Evolutionary conservation across 2,113 vertebrate species (phyloP), one percentile per base, ranked within the genome.

Genomic region (Pterophyllum scalare): DNA sequence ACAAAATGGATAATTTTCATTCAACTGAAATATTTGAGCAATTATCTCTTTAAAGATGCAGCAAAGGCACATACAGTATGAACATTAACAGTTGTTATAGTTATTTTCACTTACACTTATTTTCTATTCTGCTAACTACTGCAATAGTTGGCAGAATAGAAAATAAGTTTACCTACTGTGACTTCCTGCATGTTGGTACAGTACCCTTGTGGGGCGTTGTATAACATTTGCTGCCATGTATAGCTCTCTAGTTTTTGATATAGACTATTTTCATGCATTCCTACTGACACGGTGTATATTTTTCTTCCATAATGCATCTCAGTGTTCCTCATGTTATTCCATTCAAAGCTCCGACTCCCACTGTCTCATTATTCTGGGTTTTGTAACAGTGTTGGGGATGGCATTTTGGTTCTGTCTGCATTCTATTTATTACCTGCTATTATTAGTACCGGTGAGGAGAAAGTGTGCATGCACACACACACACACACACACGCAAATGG

Each of bases 351-450:
- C 61, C 6, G 31, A 67, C 76, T 83, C 81, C 88, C 72, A 82
- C 85, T 79, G 84, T 85, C 82, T 88, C 75, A 64, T 84, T 88
- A 89, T 85, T 90, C 76, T 24, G 10, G 81, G 79, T 91, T 94
- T 83, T 88, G 84, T 87, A 92, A 90, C 88, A 86, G 78, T 67
- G 56, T 81, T 76, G 72, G 28, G 62, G 60, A 61, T 92, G 85
- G 77, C 87, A 90, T 93, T 94, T 94, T 80, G 89, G 72, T 81
- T 90, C 84, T 75, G 81, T 84, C 87, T 89, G 78, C 81, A 78
- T 78, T 87, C 85, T 92, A 88, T 94, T 91, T 93, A 92, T 93
- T 89, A 84, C 86, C 81, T 79, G 88, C 94, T 94, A 95, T 96
- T 94, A 89, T 90, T 93, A 94, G 94, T 85, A 74, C 52, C 80